Base-by-base conservation (phyloP, 2,113 vertebrate species). In the Dasypus novemcinctus region DNA sequence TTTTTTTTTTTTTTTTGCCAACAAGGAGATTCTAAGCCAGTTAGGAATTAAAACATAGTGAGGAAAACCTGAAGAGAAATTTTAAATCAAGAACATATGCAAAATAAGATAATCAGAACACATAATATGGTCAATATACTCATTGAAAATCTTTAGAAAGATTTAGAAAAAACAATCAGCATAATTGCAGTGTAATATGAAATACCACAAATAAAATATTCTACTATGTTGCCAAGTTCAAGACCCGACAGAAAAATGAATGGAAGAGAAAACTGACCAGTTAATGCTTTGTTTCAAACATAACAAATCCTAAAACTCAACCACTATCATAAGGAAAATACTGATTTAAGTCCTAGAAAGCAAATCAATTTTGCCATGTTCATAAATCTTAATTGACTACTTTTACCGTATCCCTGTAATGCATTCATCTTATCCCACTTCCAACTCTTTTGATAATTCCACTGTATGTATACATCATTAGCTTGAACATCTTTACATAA, bases 401-500 rank as follows among this genome's bases (percentile, higher is more conserved):
- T 87, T 92, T 3, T 27, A n/a, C 49, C 5, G 0, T n/a, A 10
- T 36, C 25, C 31, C 8, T 78, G 11, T n/a, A 66, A 64, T 46
- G 13, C 1, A 71, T 4, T 13, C 27, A 59, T 31, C 31, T 54
- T 69, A 61, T 43, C 29, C 66, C 41, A 64, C 23, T 6, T 46
- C 27, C 68, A 79, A 12, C 11, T 92, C n/a, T 59, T 82, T 64
- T 31, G 18, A 81, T 85, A 68, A 82, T 29, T 27, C 54, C 18
- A 59, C 59, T 95, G 69, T 72, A 86, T 87, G 87, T 90, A 29
- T 75, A 27, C 8, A 31, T 69, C 20, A 29, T 57, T 85, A 59
- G 38, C 46, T 87, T 90, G 66, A 90, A 90, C 38, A 43, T 84
- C 5, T 82, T 81, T 96, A 49, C n/a, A 52, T 63, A 57, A 95